Conservation (phyloP, 2,888 invertebrate genomes). For the Drosophila mimetica region DNA sequence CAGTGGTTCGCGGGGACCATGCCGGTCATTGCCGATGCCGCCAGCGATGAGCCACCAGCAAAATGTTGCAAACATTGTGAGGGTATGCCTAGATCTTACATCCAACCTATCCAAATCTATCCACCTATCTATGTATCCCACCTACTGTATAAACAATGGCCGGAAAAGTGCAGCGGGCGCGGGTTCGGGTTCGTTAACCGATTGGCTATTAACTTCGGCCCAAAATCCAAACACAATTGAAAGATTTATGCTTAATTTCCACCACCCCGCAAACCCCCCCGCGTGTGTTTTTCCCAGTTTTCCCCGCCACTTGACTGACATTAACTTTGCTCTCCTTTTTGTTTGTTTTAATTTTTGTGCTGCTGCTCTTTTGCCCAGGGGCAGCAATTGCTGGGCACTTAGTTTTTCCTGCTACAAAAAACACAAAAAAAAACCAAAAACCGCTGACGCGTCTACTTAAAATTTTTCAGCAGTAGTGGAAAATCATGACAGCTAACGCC, state of each 20-base stretch:
- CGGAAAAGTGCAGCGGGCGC: conserved; percentile 17
- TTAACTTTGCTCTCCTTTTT: conserved; percentile 61
- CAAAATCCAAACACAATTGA: conserved; percentile 76
- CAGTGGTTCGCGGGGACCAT: conserved; percentile 84
- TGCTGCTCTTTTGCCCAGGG: conserved; percentile 21
- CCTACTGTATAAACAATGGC: conserved; percentile 14
- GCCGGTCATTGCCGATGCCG: conserved; percentile 88
- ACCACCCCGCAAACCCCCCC: background rate
- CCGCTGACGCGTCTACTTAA: conserved; percentile 78
- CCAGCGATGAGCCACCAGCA: conserved; percentile 90
- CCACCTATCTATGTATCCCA: background rate
- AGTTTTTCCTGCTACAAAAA: conserved; percentile 58
- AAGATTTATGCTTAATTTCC: conserved; percentile 78
- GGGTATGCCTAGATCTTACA: conserved; percentile 86
- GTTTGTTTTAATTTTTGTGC: conserved; percentile 66
- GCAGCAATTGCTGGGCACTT: conserved; percentile 61
- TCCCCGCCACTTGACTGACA: conserved; percentile 62
- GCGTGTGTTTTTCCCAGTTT: conserved; percentile 3
- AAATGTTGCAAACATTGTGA: conserved; percentile 97
- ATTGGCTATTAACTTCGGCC: conserved; percentile 64
- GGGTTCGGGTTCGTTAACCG: conserved; percentile 40
- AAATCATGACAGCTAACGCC: conserved; percentile 64
- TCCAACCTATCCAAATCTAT: conserved; percentile 20
- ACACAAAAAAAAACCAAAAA: conserved; percentile 48
- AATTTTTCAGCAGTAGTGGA: conserved; percentile 41